Percentiles rank a stretch among this genome's conserved stretches.
Conservation (phyloP, 2,888 invertebrate genomes). For the Scaptomyza flava region DNA sequence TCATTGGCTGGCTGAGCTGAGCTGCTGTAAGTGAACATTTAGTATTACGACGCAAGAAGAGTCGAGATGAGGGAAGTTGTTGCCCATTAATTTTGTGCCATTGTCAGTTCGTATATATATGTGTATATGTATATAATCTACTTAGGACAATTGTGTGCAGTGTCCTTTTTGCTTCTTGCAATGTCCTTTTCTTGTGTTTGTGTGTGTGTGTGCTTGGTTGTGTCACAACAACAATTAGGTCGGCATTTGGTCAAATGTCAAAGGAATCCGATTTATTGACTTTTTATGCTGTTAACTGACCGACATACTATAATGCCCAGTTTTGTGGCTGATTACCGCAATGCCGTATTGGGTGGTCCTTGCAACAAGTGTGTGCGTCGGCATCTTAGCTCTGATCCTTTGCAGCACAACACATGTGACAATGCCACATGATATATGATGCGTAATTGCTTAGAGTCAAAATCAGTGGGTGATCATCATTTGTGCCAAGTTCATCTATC, state of each 20-base stretch:
- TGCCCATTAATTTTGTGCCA: conserved; percentile 69
- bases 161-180: conserved; percentile 45
- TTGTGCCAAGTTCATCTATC: neutral
- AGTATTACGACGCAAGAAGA: conserved; percentile 26
- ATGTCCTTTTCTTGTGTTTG: conserved; percentile 28
- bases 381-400: conserved; percentile 54
- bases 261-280: conserved; percentile 64
- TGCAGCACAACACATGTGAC: conserved; percentile 58
- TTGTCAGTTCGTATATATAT: conserved; percentile 61
- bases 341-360: conserved; percentile 61
- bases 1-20: conserved; percentile 54
- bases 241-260: conserved; percentile 77
- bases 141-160: conserved; percentile 51
- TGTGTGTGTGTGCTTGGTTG: conserved; percentile 21
- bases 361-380: conserved; percentile 46
- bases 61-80: conserved; percentile 3
- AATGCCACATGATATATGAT: conserved; percentile 63
- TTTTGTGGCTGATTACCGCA: conserved; percentile 77
- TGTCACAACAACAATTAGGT: conserved; percentile 73
- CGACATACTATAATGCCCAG: conserved; percentile 73
- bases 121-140: conserved; percentile 62
- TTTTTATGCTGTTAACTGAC: conserved; percentile 80
- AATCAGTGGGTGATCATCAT: conserved; percentile 48
- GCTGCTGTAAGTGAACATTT: conserved; percentile 63
- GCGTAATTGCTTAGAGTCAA: conserved; percentile 60